A percentile compares a stretch with the other conserved stretches of the same genome.
Evolutionary conservation across 2,113 vertebrate genomes (phyloP).

Genomic region (Elanus axillaris): DNA sequence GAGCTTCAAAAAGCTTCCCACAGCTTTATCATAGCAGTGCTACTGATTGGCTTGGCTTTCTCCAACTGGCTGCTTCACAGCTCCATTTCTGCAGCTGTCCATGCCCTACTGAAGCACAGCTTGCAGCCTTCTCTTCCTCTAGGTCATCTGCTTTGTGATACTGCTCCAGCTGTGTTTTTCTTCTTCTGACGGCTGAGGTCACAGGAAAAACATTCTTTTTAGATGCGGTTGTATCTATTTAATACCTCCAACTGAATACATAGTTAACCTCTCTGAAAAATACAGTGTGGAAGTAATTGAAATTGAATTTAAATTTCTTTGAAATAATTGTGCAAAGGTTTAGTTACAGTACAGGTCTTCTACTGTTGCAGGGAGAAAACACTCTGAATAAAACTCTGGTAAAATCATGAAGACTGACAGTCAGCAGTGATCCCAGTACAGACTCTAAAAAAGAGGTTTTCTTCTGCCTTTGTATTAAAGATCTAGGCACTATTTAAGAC

Average conservation of each 20-base stretch:
- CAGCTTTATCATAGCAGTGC: neutral
- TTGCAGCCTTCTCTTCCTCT: conserved; percentile 36
- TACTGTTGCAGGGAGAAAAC: neutral
- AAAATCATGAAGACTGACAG: neutral
- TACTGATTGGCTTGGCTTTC: conserved; percentile 50
- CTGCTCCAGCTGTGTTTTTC: conserved; percentile 61
- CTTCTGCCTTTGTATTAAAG: neutral
- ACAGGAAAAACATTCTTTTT: conserved; percentile 44
- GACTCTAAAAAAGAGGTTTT: neutral
- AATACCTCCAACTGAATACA: neutral
- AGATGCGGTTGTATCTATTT: neutral
- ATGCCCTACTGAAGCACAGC: conserved; percentile 27
- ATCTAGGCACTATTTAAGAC: neutral
- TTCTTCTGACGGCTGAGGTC: conserved; percentile 34
- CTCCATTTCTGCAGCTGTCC: conserved; percentile 52
- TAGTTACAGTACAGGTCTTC: neutral
- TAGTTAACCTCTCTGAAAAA: neutral
- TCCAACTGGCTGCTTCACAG: neutral
- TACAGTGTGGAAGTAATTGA: neutral
- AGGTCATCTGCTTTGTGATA: conserved; percentile 36
- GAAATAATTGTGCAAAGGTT: neutral
- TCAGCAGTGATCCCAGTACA: neutral
- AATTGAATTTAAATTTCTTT: neutral
- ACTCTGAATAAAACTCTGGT: neutral
- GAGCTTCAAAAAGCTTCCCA: conserved; percentile 46